Percentiles rank a stretch among this genome's conserved stretches.
phyloP scores from a whole-genome alignment of 2,888 invertebrate species.

The Eristalinus sepulchralis region DNA sequence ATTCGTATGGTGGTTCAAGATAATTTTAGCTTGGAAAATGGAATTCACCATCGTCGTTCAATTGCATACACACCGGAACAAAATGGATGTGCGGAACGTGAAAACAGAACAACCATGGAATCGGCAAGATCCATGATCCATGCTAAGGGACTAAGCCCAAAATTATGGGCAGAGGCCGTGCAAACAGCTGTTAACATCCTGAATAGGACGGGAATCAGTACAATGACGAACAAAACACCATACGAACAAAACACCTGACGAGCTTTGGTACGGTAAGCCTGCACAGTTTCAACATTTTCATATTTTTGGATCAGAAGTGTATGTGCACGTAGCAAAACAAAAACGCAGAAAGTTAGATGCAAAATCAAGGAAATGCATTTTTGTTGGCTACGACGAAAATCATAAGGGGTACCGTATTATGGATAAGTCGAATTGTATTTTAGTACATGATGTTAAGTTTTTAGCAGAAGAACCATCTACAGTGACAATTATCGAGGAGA shows the following conservation, averaged over 20 bases:
- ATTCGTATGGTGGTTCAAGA: too few relatives aligned
- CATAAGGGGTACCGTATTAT: conserved; percentile 40
- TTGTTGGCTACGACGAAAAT: conserved; percentile 50
- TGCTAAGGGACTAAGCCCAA: conserved; percentile 64
- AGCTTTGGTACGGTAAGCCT: too few relatives aligned
- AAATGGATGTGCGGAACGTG: conserved; percentile 76
- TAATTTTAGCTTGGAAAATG: too few relatives aligned
- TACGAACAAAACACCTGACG: too few relatives aligned
- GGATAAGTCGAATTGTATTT: neutral
- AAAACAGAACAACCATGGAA: conserved; percentile 76
- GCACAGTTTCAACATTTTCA: too few relatives aligned
- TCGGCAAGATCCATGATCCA: conserved; percentile 72
- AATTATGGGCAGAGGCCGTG: conserved; percentile 78
- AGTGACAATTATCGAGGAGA: conserved; percentile 2
- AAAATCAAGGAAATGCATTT: conserved; percentile 42
- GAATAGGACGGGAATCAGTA: too few relatives aligned
- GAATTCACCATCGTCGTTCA: too few relatives aligned
- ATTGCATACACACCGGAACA: too few relatives aligned
- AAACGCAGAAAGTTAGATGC: conserved; percentile 39
- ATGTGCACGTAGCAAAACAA: too few relatives aligned
- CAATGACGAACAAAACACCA: too few relatives aligned
- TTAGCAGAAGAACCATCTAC: conserved; percentile 9
- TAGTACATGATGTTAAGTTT: neutral
- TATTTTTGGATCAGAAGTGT: too few relatives aligned
- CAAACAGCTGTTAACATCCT: conserved; percentile 75